Conservation (phyloP, 2,888 invertebrate species). For the Limnephilus auricula region DNA sequence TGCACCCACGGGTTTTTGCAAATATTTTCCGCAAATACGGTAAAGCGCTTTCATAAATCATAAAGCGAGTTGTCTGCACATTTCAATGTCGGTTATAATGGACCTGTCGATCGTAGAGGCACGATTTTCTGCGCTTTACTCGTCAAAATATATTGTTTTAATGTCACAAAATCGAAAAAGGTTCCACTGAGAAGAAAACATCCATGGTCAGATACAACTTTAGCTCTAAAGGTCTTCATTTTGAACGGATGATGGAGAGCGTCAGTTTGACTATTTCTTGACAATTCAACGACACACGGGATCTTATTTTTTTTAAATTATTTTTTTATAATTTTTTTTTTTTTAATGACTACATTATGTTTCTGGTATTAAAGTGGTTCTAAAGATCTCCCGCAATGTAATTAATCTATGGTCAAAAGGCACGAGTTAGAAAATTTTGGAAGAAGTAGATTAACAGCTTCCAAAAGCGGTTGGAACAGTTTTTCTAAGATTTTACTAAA, state of each 20-base stretch:
- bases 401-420: too few species aligned
- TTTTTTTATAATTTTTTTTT: too few species aligned
- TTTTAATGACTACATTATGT: too few species aligned
- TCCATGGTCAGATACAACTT: not conserved
- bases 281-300: too few species aligned
- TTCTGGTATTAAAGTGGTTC: too few species aligned
- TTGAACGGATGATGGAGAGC: not conserved
- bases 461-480: too few species aligned
- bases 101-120: constrained; percentile 2
- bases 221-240: not conserved
- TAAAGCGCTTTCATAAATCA: constrained; percentile 2
- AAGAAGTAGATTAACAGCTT: too few species aligned
- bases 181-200: not conserved
- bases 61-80: not conserved
- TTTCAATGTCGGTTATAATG: constrained; percentile 2
- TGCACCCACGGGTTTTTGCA: not conserved
- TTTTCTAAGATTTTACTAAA: too few species aligned
- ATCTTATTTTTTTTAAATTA: too few species aligned
- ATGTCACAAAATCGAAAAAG: not conserved
- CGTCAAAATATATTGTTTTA: not conserved
- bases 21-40: not conserved
- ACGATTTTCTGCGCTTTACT: not conserved
- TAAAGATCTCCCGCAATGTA: too few species aligned
- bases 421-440: too few species aligned
- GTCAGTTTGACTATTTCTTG: too few species aligned